Evolutionary conservation across 2,113 vertebrate genomes (phyloP), one percentile per base, ranked within the genome.

Genomic region (Cinclus cinclus): DNA sequence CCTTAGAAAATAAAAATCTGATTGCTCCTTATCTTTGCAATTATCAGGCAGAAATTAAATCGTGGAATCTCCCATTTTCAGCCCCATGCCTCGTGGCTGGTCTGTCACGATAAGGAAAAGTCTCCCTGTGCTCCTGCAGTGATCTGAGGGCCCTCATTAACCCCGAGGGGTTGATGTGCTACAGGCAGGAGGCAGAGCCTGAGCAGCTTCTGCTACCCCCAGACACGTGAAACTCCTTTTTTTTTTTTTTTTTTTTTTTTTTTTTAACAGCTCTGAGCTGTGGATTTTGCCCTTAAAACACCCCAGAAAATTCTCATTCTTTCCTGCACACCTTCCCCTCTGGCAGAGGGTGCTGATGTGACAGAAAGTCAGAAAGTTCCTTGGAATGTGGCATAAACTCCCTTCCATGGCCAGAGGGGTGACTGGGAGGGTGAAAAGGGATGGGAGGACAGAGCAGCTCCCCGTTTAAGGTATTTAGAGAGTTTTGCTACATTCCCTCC

Each of bases 331-430:
- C 18, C 58, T 42, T 9, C 22, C 58, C 73, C 39, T 31, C 15
- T 60, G 90, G 71, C 94, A 55, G 62, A 33, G 35, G 41, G 27
- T 47, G 56, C 70, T 47, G 76, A 2, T 10, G 77, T 13, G 52
- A 3, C 70, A 42, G 58, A 25, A 62, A 44, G 4, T 15, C 22
- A 37, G n/a, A n/a, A 37, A 37, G 35, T 37, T 37, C 8, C 68
- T 47, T 20, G 82, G 27, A 3, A 1, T 4, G 0, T 10, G 33
- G 64, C 20, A 23, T 0, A 3, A 82, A 13, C 7, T 31, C 16
- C 7, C 2, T n/a, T 76, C 6, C 5, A 0, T 0, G 42, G 44
- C 21, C 10, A 20, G 63, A 25, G 73, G 28, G 22, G 49, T 1
- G 15, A 4, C 16, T 13, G 86, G 63, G n/a, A 39, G 63, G 37